phyloP scores from a whole-genome alignment of 1,140 invertebrate species.

The Pomacea maculata region DNA sequence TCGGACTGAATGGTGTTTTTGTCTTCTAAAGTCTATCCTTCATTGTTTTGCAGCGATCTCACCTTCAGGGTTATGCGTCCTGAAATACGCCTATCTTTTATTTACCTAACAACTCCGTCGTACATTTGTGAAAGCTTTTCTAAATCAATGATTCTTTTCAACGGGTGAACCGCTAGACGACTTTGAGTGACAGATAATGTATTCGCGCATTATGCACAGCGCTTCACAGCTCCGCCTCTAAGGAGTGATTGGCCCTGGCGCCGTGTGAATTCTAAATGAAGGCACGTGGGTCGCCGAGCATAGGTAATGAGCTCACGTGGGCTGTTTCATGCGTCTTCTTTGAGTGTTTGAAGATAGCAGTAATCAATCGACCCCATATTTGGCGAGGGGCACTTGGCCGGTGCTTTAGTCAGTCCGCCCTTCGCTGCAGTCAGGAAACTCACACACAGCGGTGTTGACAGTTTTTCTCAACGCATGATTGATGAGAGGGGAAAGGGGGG shows the following conservation, averaged over 20 bases:
- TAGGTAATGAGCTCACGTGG: slow-evolving; percentile 26
- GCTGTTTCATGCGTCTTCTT: slow-evolving; percentile 8
- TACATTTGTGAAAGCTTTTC: neutral
- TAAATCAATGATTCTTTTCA: neutral
- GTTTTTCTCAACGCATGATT: neutral
- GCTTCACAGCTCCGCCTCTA: slow-evolving; percentile 4
- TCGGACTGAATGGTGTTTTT: too few species aligned
- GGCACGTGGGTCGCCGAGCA: slow-evolving; percentile 4
- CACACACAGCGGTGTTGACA: neutral
- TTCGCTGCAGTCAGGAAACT: neutral
- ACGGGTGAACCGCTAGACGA: slow-evolving; percentile 2
- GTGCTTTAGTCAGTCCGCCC: neutral
- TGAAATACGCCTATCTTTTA: neutral
- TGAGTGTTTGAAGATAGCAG: slow-evolving; percentile 24
- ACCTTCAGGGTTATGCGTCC: neutral
- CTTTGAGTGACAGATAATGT: slow-evolving; percentile 29
- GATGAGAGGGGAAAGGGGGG: neutral
- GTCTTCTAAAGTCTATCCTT: too few species aligned
- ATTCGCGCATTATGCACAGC: slow-evolving; percentile 22
- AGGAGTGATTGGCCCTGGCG: slow-evolving; percentile 6
- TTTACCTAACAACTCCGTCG: neutral
- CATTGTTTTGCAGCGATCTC: neutral
- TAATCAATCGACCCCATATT: slow-evolving; percentile 23
- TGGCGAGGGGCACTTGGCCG: slow-evolving; percentile 14
- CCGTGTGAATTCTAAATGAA: neutral